These are phyloP conservation scores for Phoxinus dragarum DNA, from an alignment of 2,797 vertebrate genomes.

Conservation along the genomic window DNA sequence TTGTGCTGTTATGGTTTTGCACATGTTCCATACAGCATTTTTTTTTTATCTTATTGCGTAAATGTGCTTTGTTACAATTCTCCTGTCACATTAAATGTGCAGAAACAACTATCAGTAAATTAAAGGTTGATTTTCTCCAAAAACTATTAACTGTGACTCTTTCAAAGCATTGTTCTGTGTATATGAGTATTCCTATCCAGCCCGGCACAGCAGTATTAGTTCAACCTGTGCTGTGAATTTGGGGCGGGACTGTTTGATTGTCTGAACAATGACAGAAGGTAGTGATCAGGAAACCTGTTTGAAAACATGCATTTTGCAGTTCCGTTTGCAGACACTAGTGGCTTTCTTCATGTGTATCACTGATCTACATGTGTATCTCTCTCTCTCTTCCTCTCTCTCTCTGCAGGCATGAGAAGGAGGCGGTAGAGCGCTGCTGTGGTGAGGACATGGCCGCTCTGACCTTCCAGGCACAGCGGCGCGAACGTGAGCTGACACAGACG, in stretches of 20 bases:
- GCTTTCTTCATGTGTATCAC: not conserved
- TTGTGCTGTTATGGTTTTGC: not conserved
- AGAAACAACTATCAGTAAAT: not conserved
- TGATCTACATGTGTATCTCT: slow-evolving; percentile 28
- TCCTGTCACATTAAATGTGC: not conserved
- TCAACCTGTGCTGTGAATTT: not conserved
- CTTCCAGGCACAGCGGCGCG: slow-evolving; percentile 84
- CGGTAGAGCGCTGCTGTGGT: slow-evolving; percentile 78
- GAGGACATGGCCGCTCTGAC: slow-evolving; percentile 83
- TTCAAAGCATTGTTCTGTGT: not conserved
- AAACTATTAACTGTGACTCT: not conserved
- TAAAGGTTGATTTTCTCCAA: not conserved
- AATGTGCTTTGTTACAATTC: not conserved
- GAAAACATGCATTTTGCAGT: not conserved
- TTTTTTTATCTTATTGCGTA: not conserved
- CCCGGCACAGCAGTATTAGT: not conserved
- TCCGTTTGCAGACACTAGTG: not conserved
- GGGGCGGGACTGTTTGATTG: not conserved
- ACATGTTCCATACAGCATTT: not conserved
- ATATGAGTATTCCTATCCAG: not conserved
- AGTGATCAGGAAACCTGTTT: slow-evolving; percentile 16
- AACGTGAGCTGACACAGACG: slow-evolving; percentile 87
- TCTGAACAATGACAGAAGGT: not conserved
- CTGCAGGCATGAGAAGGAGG: slow-evolving; percentile 88
- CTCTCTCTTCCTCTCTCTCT: not conserved